Evolutionary conservation across 2,113 vertebrate genomes (phyloP).

Genomic region (Entosphenus tridentatus): DNA sequence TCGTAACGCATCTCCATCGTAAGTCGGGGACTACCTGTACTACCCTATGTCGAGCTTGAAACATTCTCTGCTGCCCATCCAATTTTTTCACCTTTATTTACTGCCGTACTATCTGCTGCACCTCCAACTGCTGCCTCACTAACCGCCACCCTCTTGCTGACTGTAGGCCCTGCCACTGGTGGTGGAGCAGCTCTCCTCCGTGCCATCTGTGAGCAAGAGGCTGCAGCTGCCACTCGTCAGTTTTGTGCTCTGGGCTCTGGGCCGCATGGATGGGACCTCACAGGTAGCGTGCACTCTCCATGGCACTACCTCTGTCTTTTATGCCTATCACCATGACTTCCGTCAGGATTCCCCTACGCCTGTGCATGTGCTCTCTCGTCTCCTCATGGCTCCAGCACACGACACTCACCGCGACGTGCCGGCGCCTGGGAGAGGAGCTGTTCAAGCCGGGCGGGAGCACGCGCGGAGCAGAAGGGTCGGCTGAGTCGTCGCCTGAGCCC

Average conservation of each 20-base stretch:
- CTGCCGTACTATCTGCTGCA: too few relatives aligned
- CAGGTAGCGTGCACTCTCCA: conserved; percentile 30
- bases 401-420: conserved; percentile 35
- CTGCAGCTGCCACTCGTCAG: conserved; percentile 33
- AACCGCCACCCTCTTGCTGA: too few relatives aligned
- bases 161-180: conserved; percentile 38
- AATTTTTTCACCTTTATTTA: too few relatives aligned
- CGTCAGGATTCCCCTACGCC: neutral
- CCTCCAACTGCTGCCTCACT: too few relatives aligned
- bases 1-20: too few relatives aligned
- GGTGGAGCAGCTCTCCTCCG: conserved; percentile 41
- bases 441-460: conserved; percentile 26
- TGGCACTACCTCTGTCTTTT: neutral
- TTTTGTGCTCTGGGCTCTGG: conserved; percentile 42
- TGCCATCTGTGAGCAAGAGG: conserved; percentile 24
- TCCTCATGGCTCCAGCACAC: conserved; percentile 21
- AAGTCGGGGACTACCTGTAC: too few relatives aligned
- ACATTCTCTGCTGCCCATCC: too few relatives aligned
- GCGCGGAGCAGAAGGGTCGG: conserved; percentile 12
- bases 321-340: neutral
- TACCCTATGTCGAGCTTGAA: too few relatives aligned
- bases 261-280: conserved; percentile 27
- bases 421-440: conserved; percentile 43
- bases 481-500: conserved; percentile 17
- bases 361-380: neutral